Percentiles rank a stretch among this genome's conserved stretches.
Evolutionary conservation across 1,140 invertebrate species (phyloP).

Genomic region (Drosophila chauvacae): DNA sequence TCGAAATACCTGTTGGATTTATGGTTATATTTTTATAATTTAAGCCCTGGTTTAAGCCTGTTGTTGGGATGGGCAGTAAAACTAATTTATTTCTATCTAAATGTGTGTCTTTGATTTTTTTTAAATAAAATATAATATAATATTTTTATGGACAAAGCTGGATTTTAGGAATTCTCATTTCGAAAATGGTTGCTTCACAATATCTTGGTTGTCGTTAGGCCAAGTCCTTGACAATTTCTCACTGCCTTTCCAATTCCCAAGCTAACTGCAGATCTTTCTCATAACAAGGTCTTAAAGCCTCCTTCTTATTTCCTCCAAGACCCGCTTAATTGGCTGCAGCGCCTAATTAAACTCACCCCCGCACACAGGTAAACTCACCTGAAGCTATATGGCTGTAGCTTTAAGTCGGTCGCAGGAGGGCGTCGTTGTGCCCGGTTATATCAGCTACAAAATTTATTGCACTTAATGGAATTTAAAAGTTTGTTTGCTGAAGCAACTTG

Average conservation of each 20-base stretch:
- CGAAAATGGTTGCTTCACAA: too few species aligned
- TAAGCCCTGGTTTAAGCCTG: background rate
- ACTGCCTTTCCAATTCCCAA: background rate
- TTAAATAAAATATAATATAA: too few species aligned
- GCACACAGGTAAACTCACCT: background rate
- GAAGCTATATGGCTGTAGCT: constrained; percentile 24
- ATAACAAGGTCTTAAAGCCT: constrained; percentile 14
- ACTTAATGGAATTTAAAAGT: constrained; percentile 83
- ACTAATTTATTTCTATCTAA: too few species aligned
- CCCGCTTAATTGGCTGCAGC: constrained; percentile 45
- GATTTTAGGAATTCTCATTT: background rate
- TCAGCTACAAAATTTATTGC: constrained; percentile 78
- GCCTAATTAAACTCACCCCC: constrained; percentile 56
- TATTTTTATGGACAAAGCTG: too few species aligned
- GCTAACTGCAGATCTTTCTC: constrained; percentile 11
- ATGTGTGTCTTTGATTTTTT: too few species aligned
- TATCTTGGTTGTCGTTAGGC: background rate
- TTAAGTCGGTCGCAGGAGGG: constrained; percentile 32
- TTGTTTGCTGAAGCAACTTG: constrained; percentile 63
- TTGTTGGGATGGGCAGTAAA: background rate
- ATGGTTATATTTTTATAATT: background rate
- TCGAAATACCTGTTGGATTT: background rate
- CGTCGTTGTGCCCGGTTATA: constrained; percentile 33
- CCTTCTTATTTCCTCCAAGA: constrained; percentile 15
- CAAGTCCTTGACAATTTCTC: background rate